These are phyloP conservation scores for Hemibagrus guttatus DNA, from an alignment of 2,797 vertebrate genomes.

Conservation along the genomic window DNA sequence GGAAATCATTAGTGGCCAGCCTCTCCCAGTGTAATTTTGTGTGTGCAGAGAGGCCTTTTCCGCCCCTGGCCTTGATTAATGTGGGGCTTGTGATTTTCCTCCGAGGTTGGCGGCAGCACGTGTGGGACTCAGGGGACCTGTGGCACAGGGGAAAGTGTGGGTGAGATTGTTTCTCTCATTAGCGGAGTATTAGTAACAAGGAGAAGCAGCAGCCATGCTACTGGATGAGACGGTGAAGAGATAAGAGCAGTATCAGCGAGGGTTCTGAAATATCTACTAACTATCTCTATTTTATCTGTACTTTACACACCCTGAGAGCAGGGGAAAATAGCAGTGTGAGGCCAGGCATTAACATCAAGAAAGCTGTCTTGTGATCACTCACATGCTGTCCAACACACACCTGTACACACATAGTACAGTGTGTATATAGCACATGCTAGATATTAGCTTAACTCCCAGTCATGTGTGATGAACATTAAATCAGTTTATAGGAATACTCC, in stretches of 20 bases:
- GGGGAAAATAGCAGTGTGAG: neutral
- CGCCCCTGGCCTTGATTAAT: conserved; percentile 74
- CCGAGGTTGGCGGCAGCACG: conserved; percentile 63
- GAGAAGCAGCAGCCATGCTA: conserved; percentile 20
- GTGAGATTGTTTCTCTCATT: conserved; percentile 65
- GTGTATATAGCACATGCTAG: conserved; percentile 10
- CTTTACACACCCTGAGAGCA: conserved; percentile 36
- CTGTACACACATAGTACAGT: neutral
- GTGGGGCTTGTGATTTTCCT: conserved; percentile 55
- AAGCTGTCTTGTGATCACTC: neutral
- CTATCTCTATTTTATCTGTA: conserved; percentile 68
- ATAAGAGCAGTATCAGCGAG: conserved; percentile 64
- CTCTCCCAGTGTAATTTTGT: conserved; percentile 63
- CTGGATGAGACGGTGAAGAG: conserved; percentile 50
- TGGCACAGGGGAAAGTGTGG: conserved; percentile 57
- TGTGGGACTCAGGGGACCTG: conserved; percentile 61
- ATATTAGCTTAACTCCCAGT: neutral
- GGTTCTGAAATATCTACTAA: conserved; percentile 62
- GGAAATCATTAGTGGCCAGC: conserved; percentile 59
- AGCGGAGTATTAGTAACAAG: conserved; percentile 54
- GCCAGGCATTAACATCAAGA: conserved; percentile 18
- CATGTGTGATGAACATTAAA: neutral
- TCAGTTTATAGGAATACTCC: neutral
- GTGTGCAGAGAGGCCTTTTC: conserved; percentile 45
- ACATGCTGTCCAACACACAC: conserved; percentile 14